Evolutionary conservation across 2,888 invertebrate species (phyloP), one percentile per base, ranked within the genome.

Genomic region (Nezara viridula): DNA sequence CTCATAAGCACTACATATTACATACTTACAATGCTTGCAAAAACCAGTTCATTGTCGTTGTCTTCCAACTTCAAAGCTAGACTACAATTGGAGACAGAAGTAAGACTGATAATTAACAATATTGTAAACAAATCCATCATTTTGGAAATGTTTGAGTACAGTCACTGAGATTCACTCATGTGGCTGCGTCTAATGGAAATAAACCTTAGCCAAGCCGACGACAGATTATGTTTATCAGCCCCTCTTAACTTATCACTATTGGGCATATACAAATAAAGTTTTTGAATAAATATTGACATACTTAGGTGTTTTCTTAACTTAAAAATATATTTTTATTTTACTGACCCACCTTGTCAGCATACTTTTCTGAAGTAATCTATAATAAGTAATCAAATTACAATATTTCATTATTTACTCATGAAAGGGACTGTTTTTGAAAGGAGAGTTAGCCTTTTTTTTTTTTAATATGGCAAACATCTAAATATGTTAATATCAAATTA

Each of bases 1-100:
- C 7, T 27, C 14, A 27, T 60, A 27, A n/a, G 6, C 0, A n/a
- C 27, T 55, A 55, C n/a, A 55, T 55, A 4, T 14, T 60, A 60
- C 4, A 47, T 81, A 81, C 81, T 81, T 47, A 81, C 81, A 14
- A 81, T 81, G 81, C 81, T 81, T 12, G 81, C 16, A 81, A 81
- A 81, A 47, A 81, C 44, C 32, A 81, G 81, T n/a, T 81, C 44
- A 16, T n/a, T 21, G 12, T 81, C 77, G 9, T 77, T 19, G 19
- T 37, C 66, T 37, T 73, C 27, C 16, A 73, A 21, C 37, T 73
- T 73, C 32, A 73, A 14, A 5, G 66, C 66, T 37, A 1, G 6
- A 37, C 66, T 37, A 19, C 32, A 32, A 16, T 66, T 32, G 27
- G 66, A 32, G 66, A 66, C 4, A 10, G 32, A 37, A 37, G 19